Evolutionary conservation across 1,140 invertebrate species (phyloP).

Genomic region (Zophobas morio): DNA sequence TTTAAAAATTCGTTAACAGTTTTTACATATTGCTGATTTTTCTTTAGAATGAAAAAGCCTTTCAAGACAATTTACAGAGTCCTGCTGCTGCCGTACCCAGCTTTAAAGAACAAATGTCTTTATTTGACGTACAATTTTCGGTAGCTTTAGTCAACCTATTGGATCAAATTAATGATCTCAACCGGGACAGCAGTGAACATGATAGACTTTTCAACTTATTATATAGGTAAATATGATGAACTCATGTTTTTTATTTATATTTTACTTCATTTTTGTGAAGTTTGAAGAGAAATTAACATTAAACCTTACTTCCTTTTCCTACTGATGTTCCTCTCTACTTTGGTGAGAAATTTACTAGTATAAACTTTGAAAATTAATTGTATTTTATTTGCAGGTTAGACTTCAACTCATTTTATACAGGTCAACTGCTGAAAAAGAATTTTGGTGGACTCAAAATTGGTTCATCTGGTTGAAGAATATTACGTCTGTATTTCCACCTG

Average conservation of each 20-base stretch:
- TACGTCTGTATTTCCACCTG: too few relatives aligned
- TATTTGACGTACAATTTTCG: conserved; percentile 62
- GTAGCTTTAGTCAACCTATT: conserved; percentile 60
- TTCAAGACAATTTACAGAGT: conserved; percentile 48
- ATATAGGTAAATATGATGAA: conserved; percentile 60
- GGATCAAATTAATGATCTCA: conserved; percentile 64
- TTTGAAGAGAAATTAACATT: too few relatives aligned
- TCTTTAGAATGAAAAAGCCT: conserved; percentile 55
- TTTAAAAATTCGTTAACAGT: background rate
- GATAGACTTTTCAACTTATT: conserved; percentile 65
- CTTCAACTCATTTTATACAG: conserved; percentile 54
- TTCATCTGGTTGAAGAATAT: conserved; percentile 46
- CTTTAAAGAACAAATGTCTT: conserved; percentile 63
- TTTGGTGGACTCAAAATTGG: conserved; percentile 38
- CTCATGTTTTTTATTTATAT: background rate
- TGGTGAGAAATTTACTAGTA: background rate
- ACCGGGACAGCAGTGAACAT: conserved; percentile 64
- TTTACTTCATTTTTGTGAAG: too few relatives aligned
- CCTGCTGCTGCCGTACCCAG: conserved; percentile 51
- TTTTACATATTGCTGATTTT: background rate
- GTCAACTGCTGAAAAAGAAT: conserved; percentile 44
- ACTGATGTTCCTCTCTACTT: background rate
- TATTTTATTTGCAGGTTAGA: conserved; percentile 48
- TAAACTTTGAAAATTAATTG: background rate
- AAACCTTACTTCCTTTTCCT: conserved; percentile 2